Base-by-base conservation (phyloP, 2,888 invertebrate species). In the Latrodectus hesperus region DNA sequence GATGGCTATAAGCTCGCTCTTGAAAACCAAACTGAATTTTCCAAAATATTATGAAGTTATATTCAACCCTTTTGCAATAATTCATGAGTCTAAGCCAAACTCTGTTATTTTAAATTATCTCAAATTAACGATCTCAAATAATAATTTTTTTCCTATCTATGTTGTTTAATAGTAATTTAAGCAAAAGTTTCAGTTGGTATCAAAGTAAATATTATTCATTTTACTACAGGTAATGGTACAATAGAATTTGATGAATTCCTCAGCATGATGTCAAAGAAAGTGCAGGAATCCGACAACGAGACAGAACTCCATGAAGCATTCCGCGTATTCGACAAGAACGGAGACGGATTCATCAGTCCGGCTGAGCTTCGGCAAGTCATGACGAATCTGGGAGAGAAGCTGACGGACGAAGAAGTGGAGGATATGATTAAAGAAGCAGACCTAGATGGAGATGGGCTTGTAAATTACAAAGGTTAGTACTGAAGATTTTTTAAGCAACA, bases 161-260 rank as follows among this genome's bases (percentile, higher is more conserved):
- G 22, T 22, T 22, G 22, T 22, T 22, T 22, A 22, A 22, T 22
- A 22, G 1, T 22, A 22, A 0, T 22, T 22, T 1, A 22, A 22
- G 22, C 22, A 22, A 22, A 22, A 22, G 1, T 22, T 22, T 22
- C 22, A 22, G 22, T 38, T 38, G 38, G 38, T 38, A 38, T 38
- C 2, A 38, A 38, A 38, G 4, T 3, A 38, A 38, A 38, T 38
- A 38, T 6, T 38, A 1, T 38, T 6, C 38, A 38, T 38, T 38
- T 38, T 38, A 38, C 38, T 38, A 38, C 49, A 90, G 96, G 96
- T 5, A 96, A 96, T 91, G 97, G 97, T 70, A 96, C 96, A 91
- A 97, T 97, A 90, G 97, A 97, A 93, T 97, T 97, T 93, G 96
- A 97, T 92, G 97, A 97, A 93, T 97, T 97, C 91, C 94, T 97